phyloP scores from a whole-genome alignment of 2,113 vertebrate genomes.

The Syngnathus scovelli region DNA sequence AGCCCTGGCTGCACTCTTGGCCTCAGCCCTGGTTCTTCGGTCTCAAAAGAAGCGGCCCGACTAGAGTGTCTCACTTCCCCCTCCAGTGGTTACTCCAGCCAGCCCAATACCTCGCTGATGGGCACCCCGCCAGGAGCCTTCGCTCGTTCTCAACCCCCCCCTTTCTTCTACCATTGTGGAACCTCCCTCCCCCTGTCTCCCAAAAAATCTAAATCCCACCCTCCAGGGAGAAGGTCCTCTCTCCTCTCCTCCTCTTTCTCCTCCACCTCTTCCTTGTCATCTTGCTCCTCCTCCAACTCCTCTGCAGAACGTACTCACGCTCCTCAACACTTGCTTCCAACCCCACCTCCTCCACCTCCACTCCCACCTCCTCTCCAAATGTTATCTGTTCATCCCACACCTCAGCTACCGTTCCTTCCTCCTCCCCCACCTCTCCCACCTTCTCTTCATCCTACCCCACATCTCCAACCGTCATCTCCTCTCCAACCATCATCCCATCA shows the following conservation, averaged over 20 bases:
- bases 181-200: constrained; percentile 21
- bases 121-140: constrained; percentile 76
- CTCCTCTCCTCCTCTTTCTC: constrained; percentile 79
- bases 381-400: too few relatives aligned
- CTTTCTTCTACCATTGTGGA: constrained; percentile 62
- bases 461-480: constrained; percentile 33
- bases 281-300: constrained; percentile 73
- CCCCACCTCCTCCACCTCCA: constrained; percentile 21
- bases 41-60: constrained; percentile 17
- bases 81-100: constrained; percentile 90
- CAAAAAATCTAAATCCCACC: constrained; percentile 77
- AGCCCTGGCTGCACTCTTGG: not conserved
- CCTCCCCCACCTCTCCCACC: not conserved
- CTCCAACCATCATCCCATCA: constrained; percentile 50
- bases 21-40: constrained; percentile 3
- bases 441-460: not conserved
- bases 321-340: constrained; percentile 12
- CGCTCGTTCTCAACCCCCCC: constrained; percentile 21
- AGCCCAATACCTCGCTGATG: constrained; percentile 84
- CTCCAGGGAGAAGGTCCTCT: constrained; percentile 91
- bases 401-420: not conserved
- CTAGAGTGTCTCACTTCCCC: constrained; percentile 79
- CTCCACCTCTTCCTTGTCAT: constrained; percentile 84
- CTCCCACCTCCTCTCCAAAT: not conserved
- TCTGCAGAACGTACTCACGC: constrained; percentile 50